These are phyloP conservation scores for Sinhomidia bicolor DNA, from an alignment of 2,888 invertebrate genomes.

Conservation along the genomic window DNA sequence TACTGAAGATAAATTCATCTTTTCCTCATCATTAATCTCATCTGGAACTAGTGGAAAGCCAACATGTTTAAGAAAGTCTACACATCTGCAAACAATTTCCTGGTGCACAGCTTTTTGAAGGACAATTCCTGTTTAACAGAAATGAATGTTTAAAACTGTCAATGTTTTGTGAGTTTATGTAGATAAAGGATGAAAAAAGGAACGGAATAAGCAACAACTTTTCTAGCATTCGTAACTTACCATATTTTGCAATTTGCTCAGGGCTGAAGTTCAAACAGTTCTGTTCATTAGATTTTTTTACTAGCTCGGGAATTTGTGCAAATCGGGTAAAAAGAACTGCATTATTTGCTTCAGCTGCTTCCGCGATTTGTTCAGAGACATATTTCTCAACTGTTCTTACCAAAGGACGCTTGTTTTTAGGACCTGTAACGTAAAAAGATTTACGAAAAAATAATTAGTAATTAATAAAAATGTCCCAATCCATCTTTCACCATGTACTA, in stretches of 20 bases:
- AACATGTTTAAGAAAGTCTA: conserved; percentile 27
- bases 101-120: conserved; percentile 44
- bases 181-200: no score
- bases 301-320: neutral
- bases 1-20: conserved; percentile 32
- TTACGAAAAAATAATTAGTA: neutral
- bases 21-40: neutral
- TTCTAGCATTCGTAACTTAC: neutral
- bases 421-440: neutral
- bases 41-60: neutral
- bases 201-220: no score
- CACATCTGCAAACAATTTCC: conserved; percentile 10
- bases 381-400: conserved; percentile 4
- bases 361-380: neutral
- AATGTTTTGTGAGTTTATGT: neutral
- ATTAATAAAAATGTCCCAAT: neutral
- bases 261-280: neutral
- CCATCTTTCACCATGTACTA: no score
- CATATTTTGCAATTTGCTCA: conserved; percentile 27
- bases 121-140: neutral
- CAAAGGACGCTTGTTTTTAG: neutral
- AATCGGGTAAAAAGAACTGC: conserved; percentile 26
- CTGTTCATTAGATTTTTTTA: neutral
- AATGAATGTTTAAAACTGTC: neutral
- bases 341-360: neutral